These are phyloP conservation scores for Rynchops niger DNA, from an alignment of 2,113 vertebrate genomes.

Conservation along the genomic window DNA sequence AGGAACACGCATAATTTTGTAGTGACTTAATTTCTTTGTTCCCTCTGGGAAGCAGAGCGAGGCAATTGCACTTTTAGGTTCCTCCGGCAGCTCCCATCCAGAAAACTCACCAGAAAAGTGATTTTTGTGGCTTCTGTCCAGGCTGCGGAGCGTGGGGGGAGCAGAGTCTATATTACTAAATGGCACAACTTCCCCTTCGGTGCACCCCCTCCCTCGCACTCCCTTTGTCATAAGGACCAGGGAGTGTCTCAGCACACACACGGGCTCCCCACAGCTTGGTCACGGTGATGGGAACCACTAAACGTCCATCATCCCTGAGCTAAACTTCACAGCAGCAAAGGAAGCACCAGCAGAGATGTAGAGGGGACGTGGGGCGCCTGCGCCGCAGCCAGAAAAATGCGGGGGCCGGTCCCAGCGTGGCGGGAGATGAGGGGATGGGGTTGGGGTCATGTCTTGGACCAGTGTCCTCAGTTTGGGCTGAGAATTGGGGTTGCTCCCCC, in stretches of 20 bases:
- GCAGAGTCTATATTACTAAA: neutral
- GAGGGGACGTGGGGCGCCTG: neutral
- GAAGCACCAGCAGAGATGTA: neutral
- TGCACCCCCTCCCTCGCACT: neutral
- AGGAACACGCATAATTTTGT: neutral
- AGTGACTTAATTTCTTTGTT: neutral
- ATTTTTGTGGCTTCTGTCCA: neutral
- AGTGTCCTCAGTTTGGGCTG: neutral
- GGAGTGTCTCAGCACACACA: fast-evolving
- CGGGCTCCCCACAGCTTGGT: fast-evolving
- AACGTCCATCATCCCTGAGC: neutral
- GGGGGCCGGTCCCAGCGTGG: neutral
- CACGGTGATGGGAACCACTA: neutral
- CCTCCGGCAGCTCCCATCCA: neutral
- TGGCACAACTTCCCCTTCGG: fast-evolving
- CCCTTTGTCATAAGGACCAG: neutral
- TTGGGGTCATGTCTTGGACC: neutral
- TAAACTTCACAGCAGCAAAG: neutral
- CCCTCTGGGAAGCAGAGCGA: neutral
- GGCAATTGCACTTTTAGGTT: neutral
- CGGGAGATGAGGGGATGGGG: neutral
- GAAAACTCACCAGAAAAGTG: neutral
- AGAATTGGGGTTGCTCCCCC: neutral
- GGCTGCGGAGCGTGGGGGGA: fast-evolving
- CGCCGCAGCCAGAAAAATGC: fast-evolving